Conservation (phyloP, 2,888 invertebrate species). For the Sipha maydis region DNA sequence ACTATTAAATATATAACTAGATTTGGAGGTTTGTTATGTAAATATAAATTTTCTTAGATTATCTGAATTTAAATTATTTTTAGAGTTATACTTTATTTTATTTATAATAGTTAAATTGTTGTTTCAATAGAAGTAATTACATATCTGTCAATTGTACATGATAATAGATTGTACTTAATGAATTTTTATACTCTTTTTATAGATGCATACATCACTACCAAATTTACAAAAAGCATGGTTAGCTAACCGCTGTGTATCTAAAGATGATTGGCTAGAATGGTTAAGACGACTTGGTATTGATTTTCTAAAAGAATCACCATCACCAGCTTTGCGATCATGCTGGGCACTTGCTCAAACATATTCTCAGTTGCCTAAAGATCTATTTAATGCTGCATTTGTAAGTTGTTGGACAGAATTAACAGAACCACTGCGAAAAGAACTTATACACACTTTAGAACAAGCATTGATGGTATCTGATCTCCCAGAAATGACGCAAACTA, state of each 20-base stretch:
- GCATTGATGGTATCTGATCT: conserved; percentile 93
- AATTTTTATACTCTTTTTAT: conserved; percentile 64
- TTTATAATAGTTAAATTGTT: too few species aligned
- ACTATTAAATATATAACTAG: background rate
- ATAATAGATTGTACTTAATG: background rate
- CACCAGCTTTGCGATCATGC: conserved; percentile 93
- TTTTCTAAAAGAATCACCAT: conserved; percentile 92
- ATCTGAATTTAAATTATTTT: too few species aligned
- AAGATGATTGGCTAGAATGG: conserved; percentile 99
- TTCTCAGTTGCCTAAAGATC: conserved; percentile 89
- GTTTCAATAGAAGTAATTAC: too few species aligned
- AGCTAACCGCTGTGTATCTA: conserved; percentile 90
- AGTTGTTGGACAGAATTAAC: conserved; percentile 98
- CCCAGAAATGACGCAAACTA: conserved; percentile 95
- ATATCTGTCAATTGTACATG: background rate
- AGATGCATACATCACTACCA: conserved; percentile 81
- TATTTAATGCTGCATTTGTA: conserved; percentile 98
- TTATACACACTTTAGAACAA: conserved; percentile 86
- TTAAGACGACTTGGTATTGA: conserved; percentile 90
- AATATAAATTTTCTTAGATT: too few species aligned
- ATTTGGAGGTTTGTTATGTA: too few species aligned
- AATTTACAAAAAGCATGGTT: conserved; percentile 92
- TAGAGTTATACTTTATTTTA: too few species aligned
- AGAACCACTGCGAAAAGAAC: conserved; percentile 81
- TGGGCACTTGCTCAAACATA: conserved; percentile 92